Conservation (phyloP, 2,888 invertebrate genomes). For the Serripes groenlandicus region DNA sequence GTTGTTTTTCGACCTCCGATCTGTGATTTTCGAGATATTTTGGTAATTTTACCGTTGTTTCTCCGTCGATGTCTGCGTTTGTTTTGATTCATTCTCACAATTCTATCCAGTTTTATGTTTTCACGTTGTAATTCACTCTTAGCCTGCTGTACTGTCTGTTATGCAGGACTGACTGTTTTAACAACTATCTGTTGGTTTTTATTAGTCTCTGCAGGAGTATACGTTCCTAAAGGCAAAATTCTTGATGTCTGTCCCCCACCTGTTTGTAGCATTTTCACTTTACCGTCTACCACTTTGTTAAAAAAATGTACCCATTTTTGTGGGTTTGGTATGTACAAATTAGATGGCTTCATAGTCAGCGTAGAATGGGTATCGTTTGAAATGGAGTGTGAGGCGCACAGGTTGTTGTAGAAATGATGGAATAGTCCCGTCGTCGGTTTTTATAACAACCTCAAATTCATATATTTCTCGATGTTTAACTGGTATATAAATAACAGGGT, state of each 20-base stretch:
- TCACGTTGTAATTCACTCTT: too few species aligned
- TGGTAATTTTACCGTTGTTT: not conserved
- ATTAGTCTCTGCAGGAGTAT: too few species aligned
- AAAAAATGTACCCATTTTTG: slow-evolving; percentile 19
- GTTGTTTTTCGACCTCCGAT: too few species aligned
- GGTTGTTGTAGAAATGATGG: slow-evolving; percentile 33
- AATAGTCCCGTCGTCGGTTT: not conserved
- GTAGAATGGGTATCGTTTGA: slow-evolving; percentile 29
- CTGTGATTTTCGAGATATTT: too few species aligned
- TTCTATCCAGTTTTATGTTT: slow-evolving; percentile 35
- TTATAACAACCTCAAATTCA: slow-evolving; percentile 57
- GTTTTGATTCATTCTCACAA: slow-evolving; percentile 28
- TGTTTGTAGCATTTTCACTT: slow-evolving; percentile 31
- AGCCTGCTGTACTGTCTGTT: too few species aligned
- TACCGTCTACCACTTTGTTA: slow-evolving; percentile 29
- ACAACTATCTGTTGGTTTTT: slow-evolving; percentile 22
- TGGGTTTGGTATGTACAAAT: not conserved
- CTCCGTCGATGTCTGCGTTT: not conserved
- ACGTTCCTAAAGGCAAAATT: slow-evolving; percentile 24
- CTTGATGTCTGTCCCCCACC: slow-evolving; percentile 30
- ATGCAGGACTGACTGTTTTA: slow-evolving; percentile 45
- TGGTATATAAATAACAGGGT: slow-evolving; percentile 38
- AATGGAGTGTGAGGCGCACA: slow-evolving; percentile 49
- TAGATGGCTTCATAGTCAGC: not conserved
- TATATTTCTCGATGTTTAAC: slow-evolving; percentile 41